Percentiles rank a stretch among this genome's conserved stretches.
phyloP scores from a whole-genome alignment of 2,113 vertebrate genomes.

The Tor tambroides region DNA sequence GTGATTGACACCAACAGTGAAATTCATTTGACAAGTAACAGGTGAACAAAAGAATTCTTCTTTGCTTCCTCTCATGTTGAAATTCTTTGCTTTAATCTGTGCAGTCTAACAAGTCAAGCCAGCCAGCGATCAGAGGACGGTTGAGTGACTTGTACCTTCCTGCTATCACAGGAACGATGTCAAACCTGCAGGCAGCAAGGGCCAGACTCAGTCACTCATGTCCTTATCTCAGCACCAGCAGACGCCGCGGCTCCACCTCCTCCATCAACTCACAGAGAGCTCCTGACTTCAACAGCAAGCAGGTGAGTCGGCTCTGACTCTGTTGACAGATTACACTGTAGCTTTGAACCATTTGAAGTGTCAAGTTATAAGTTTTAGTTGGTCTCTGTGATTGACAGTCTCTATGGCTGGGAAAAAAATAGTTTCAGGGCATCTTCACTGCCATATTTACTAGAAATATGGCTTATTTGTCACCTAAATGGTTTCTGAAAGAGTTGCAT shows the following conservation, averaged over 20 bases:
- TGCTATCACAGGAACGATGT: slow-evolving; percentile 61
- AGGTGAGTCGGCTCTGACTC: slow-evolving; percentile 57
- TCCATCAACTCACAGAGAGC: slow-evolving; percentile 67
- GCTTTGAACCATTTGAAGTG: slow-evolving; percentile 1
- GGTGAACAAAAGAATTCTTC: background rate
- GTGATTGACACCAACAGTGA: background rate
- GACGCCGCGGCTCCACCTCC: slow-evolving; percentile 69
- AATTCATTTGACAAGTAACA: background rate
- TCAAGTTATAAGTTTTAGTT: background rate
- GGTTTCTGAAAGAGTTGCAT: too few species aligned
- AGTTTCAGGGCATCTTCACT: background rate
- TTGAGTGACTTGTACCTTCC: slow-evolving; percentile 68
- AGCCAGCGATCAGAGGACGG: slow-evolving; percentile 24
- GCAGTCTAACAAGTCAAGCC: slow-evolving; percentile 57
- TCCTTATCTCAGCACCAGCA: slow-evolving; percentile 68
- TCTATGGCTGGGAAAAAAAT: background rate
- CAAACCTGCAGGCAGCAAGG: slow-evolving; percentile 59
- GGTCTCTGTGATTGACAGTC: background rate
- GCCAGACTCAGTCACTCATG: slow-evolving; percentile 73
- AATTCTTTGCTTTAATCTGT: slow-evolving; percentile 11
- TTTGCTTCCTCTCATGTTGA: background rate
- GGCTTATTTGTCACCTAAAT: too few species aligned
- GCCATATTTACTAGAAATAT: background rate
- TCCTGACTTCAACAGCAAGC: slow-evolving; percentile 52
- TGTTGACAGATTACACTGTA: slow-evolving; percentile 12